phyloP scores from a whole-genome alignment of 2,888 invertebrate genomes.

The Marasmarcha lunaedactyla region DNA sequence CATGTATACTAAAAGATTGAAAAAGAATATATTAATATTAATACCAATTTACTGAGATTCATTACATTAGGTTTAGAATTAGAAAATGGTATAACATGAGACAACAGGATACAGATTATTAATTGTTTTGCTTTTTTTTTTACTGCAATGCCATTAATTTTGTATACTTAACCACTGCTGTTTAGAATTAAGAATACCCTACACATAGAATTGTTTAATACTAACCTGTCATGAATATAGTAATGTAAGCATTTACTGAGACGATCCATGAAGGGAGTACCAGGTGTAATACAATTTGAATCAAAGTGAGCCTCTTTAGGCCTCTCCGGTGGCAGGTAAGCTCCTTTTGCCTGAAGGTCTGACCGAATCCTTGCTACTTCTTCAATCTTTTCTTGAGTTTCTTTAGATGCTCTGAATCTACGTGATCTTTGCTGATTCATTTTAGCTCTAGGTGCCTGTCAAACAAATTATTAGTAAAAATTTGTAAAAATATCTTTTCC shows the following conservation, averaged over 20 bases:
- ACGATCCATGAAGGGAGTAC: conserved; percentile 97
- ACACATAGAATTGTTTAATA: too few relatives aligned
- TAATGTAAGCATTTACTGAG: conserved; percentile 88
- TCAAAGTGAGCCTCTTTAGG: conserved; percentile 95
- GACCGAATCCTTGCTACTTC: conserved; percentile 86
- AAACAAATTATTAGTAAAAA: background rate
- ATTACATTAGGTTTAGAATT: too few relatives aligned
- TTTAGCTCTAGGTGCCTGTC: conserved; percentile 92
- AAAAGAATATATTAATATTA: too few relatives aligned
- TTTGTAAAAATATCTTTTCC: too few relatives aligned
- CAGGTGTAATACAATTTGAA: conserved; percentile 99
- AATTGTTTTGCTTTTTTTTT: too few relatives aligned
- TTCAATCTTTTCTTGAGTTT: conserved; percentile 87
- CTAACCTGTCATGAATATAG: conserved; percentile 83
- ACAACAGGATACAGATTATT: too few relatives aligned
- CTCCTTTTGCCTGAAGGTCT: conserved; percentile 79
- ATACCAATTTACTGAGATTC: too few relatives aligned
- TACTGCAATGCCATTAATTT: too few relatives aligned
- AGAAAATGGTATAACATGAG: too few relatives aligned
- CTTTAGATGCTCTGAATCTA: conserved; percentile 96
- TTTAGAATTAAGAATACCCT: too few relatives aligned
- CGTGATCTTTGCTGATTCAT: conserved; percentile 99
- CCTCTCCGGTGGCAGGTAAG: conserved; percentile 86
- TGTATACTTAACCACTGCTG: too few relatives aligned
- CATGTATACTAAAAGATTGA: too few relatives aligned